phyloP scores from a whole-genome alignment of 1,140 invertebrate species.

The Bombus polaris region DNA sequence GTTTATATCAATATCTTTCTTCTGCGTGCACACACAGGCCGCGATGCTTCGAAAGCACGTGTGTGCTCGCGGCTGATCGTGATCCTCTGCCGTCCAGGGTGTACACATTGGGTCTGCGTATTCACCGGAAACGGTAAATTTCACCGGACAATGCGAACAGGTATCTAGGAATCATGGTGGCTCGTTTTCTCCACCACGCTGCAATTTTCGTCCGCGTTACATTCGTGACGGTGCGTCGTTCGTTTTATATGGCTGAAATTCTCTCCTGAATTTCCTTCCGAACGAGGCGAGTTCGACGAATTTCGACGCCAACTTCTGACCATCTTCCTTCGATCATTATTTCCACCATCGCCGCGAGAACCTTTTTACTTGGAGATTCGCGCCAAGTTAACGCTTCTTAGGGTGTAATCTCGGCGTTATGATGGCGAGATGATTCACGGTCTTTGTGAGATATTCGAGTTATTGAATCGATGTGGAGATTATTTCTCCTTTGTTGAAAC shows the following conservation, averaged over 20 bases:
- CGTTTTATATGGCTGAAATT: not conserved
- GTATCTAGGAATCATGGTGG: slow-evolving; percentile 30
- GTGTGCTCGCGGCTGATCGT: slow-evolving; percentile 35
- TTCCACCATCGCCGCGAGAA: not conserved
- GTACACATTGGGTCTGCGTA: not conserved
- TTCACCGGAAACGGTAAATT: slow-evolving; percentile 38
- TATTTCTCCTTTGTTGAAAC: not conserved
- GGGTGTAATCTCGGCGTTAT: not conserved
- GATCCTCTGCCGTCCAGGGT: slow-evolving; percentile 1
- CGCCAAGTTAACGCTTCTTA: not conserved
- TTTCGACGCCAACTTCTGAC: not conserved
- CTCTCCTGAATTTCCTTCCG: not conserved
- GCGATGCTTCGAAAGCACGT: slow-evolving; percentile 21
- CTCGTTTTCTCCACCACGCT: not conserved
- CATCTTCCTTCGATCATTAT: not conserved
- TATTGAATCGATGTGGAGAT: not conserved
- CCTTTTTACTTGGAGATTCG: not conserved
- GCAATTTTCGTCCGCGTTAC: slow-evolving; percentile 24
- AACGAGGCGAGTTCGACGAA: not conserved
- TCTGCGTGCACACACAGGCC: slow-evolving; percentile 52
- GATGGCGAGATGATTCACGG: not conserved
- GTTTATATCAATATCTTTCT: slow-evolving; percentile 83
- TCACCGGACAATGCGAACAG: slow-evolving; percentile 12
- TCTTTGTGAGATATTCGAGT: not conserved
- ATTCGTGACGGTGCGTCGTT: not conserved